Percentiles rank a stretch among this genome's conserved stretches.
These are phyloP conservation scores for Camponotus vicinus DNA, from an alignment of 1,140 invertebrate species.

Conservation along the genomic window DNA sequence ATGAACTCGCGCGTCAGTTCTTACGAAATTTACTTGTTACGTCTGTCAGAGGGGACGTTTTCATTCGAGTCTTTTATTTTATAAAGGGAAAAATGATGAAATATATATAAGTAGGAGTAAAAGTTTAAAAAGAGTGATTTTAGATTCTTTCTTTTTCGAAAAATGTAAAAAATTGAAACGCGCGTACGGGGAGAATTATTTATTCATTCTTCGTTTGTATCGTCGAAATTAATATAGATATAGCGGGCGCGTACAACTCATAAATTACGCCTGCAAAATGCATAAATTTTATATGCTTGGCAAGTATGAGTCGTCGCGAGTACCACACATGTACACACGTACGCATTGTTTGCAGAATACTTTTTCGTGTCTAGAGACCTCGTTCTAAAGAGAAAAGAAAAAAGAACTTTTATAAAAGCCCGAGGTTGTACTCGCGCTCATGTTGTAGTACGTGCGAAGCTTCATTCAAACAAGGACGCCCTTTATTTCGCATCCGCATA, in stretches of 20 bases:
- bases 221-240: neutral
- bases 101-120: neutral
- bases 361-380: neutral
- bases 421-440: slow-evolving; percentile 1
- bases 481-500: slow-evolving; percentile 33
- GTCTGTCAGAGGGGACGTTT: neutral
- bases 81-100: neutral
- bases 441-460: neutral
- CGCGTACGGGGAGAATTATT: neutral
- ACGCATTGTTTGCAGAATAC: neutral
- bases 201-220: neutral
- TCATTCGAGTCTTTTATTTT: neutral
- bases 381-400: neutral
- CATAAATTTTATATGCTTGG: no score
- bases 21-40: slow-evolving; percentile 53
- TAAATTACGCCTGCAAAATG: neutral
- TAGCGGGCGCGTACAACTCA: neutral
- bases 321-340: neutral
- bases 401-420: slow-evolving; percentile 35
- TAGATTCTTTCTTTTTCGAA: neutral
- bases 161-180: neutral
- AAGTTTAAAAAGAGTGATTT: neutral
- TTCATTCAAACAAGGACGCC: slow-evolving; percentile 39
- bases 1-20: neutral
- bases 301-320: neutral